A percentile compares a stretch with the other conserved stretches of the same genome.
phyloP scores from a whole-genome alignment of 1,140 invertebrate genomes.

The Nasonia longicornis region DNA sequence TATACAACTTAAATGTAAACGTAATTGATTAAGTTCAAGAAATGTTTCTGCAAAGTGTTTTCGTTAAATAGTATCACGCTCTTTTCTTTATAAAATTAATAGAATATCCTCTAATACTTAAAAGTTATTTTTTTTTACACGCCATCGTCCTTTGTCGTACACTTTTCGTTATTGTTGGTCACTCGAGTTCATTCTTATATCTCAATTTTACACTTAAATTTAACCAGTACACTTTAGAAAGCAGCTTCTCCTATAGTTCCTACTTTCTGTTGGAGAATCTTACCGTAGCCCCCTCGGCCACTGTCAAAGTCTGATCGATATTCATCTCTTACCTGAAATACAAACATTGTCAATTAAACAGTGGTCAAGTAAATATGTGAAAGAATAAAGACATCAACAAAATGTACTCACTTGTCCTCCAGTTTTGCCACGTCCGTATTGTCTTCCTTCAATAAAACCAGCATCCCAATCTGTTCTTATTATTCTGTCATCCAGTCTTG shows the following conservation, averaged over 20 bases:
- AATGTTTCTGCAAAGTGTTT: constrained; percentile 21
- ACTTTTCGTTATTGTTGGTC: constrained; percentile 17
- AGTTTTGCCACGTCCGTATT: constrained; percentile 97
- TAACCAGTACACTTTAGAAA: constrained; percentile 26
- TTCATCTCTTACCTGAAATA: constrained; percentile 91
- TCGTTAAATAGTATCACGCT: constrained; percentile 34
- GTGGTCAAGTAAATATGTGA: background rate
- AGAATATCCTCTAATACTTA: constrained; percentile 42
- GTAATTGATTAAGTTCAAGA: constrained; percentile 11
- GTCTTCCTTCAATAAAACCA: constrained; percentile 97
- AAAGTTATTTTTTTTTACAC: constrained; percentile 34
- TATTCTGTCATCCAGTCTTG: constrained; percentile 95
- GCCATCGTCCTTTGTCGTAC: background rate
- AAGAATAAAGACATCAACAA: constrained; percentile 6
- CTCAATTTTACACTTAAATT: constrained; percentile 13
- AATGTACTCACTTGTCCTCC: constrained; percentile 88
- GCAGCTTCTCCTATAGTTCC: constrained; percentile 53
- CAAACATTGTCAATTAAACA: background rate
- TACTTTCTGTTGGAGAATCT: constrained; percentile 90
- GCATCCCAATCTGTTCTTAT: constrained; percentile 99
- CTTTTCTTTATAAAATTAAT: constrained; percentile 31
- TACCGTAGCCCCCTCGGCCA: constrained; percentile 96
- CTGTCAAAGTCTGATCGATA: constrained; percentile 97
- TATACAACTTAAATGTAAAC: constrained; percentile 20
- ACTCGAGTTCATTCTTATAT: constrained; percentile 34